These are phyloP conservation scores for Nomada lathburiana DNA, from an alignment of 2,888 invertebrate species.

Conservation along the genomic window DNA sequence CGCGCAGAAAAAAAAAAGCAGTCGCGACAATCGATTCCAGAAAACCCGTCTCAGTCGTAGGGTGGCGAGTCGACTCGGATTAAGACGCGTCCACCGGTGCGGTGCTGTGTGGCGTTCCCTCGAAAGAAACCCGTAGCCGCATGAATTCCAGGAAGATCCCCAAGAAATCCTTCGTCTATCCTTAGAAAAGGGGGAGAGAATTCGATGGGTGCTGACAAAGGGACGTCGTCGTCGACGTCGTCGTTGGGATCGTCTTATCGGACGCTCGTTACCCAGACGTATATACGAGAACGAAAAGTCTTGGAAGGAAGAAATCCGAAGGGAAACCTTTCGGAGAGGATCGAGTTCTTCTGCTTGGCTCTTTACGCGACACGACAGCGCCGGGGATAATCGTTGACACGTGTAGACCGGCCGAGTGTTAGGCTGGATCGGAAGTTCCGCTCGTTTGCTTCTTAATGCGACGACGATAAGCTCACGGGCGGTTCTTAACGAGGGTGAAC, in stretches of 20 bases:
- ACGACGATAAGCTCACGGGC: neutral
- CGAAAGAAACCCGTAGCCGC: conserved; percentile 57
- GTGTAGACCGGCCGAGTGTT: conserved; percentile 22
- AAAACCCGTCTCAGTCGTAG: conserved; percentile 37
- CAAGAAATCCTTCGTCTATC: conserved; percentile 52
- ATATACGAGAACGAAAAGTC: conserved; percentile 34
- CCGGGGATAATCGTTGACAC: conserved; percentile 54
- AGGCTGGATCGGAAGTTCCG: neutral
- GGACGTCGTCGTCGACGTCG: conserved; percentile 24
- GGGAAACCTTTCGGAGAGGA: conserved; percentile 31
- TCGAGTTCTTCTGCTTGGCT: conserved; percentile 28
- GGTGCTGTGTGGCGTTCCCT: conserved; percentile 11
- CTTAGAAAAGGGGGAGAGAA: conserved; percentile 11
- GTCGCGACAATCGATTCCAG: conserved; percentile 47
- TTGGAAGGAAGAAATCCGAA: conserved; percentile 39
- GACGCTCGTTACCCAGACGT: conserved; percentile 58
- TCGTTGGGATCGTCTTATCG: conserved; percentile 57
- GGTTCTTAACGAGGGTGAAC: conserved; percentile 1
- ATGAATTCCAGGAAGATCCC: conserved; percentile 59
- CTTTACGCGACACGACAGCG: conserved; percentile 12
- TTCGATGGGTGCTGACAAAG: conserved; percentile 57
- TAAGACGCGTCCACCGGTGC: conserved; percentile 54
- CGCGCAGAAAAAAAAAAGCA: conserved; percentile 23
- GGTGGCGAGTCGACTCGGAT: conserved; percentile 51
- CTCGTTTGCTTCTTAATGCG: conserved; percentile 15